These are phyloP conservation scores for Drosophila lowei DNA, from an alignment of 1,140 invertebrate genomes.

Conservation along the genomic window DNA sequence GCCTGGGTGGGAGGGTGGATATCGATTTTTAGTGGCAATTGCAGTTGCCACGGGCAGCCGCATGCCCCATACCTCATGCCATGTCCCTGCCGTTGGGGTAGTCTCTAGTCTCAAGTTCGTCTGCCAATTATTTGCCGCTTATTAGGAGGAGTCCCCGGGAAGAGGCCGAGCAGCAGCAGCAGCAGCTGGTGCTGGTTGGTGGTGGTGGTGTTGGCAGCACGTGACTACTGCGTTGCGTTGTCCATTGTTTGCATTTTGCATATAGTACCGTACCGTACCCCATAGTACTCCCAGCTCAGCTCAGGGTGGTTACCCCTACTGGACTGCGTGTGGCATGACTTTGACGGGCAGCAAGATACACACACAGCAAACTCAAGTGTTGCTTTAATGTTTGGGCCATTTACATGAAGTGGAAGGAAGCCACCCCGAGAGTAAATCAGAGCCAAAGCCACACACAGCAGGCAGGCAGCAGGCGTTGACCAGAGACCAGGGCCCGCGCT, in stretches of 20 bases:
- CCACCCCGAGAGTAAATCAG: constrained; percentile 47
- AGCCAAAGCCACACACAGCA: constrained; percentile 31
- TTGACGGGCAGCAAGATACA: constrained; percentile 59
- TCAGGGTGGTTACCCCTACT: not conserved
- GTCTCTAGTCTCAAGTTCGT: constrained; percentile 81
- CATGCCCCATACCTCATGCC: not conserved
- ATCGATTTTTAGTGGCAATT: constrained; percentile 75
- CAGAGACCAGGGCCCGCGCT: constrained; percentile 20
- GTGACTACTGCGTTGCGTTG: constrained; percentile 72
- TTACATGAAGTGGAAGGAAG: constrained; percentile 51
- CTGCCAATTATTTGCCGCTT: constrained; percentile 81
- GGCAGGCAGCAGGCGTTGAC: constrained; percentile 36
- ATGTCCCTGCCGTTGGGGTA: constrained; percentile 66
- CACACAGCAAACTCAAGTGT: constrained; percentile 52
- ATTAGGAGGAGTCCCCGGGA: constrained; percentile 52
- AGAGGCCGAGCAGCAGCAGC: constrained; percentile 15
- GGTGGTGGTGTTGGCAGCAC: constrained; percentile 53
- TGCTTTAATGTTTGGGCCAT: constrained; percentile 60
- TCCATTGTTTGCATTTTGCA: constrained; percentile 77
- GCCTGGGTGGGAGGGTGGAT: constrained; percentile 49
- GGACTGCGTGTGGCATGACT: constrained; percentile 42
- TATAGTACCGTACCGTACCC: constrained; percentile 3
- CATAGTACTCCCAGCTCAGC: no score
- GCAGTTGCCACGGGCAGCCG: constrained; percentile 46
- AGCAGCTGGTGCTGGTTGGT: constrained; percentile 12